These are phyloP conservation scores for Pipistrellus kuhlii DNA, from an alignment of 2,797 vertebrate genomes.

Conservation along the genomic window DNA sequence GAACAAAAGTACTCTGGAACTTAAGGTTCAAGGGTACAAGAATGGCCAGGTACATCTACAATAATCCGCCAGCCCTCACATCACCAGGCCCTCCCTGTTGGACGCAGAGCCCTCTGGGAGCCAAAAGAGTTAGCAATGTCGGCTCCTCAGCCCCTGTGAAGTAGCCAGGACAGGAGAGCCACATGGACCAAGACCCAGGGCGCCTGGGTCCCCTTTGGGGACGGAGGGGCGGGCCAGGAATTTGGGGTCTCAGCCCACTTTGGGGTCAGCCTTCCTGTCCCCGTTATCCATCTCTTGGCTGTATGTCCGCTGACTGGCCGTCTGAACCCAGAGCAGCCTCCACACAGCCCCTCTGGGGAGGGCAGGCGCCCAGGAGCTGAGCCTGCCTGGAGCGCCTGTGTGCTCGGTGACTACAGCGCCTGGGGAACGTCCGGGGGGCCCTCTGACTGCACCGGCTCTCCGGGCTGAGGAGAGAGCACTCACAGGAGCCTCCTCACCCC, in stretches of 20 bases:
- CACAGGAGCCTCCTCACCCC: neutral
- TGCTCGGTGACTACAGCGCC: slow-evolving; percentile 32
- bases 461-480: neutral
- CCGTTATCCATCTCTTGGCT: neutral
- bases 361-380: neutral
- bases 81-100: neutral
- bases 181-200: neutral
- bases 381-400: neutral
- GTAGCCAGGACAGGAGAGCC: neutral
- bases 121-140: neutral
- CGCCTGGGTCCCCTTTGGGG: neutral
- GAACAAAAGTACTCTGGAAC: neutral
- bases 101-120: neutral
- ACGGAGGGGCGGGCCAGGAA: neutral
- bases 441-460: neutral
- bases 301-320: rapidly evolving
- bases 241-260: neutral
- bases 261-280: neutral
- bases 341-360: slow-evolving; percentile 6
- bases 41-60: neutral
- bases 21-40: neutral
- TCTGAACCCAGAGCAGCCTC: neutral
- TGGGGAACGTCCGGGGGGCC: neutral
- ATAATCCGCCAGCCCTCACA: no score
- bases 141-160: neutral